These are phyloP conservation scores for Litocranius walleri DNA, from an alignment of 2,113 vertebrate species.

Conservation along the genomic window DNA sequence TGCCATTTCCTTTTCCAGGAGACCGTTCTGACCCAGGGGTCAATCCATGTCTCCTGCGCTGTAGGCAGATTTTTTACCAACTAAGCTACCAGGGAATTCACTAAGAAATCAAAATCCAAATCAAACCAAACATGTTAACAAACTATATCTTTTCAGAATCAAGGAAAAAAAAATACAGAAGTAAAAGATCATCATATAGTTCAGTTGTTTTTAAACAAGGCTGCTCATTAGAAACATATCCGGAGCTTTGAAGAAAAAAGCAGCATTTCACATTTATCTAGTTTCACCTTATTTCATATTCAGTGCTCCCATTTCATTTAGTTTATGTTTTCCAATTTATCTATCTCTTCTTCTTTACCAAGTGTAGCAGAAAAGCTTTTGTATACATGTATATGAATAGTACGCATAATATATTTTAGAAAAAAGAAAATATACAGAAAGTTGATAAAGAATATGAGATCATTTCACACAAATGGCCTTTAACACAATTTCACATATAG, in stretches of 20 bases:
- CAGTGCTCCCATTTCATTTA: background rate
- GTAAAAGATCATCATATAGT: background rate
- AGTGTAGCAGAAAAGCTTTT: background rate
- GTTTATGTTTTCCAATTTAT: background rate
- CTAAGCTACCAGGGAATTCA: background rate
- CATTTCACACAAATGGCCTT: background rate
- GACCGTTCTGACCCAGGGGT: background rate
- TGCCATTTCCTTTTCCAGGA: background rate
- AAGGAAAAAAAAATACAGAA: background rate
- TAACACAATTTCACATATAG: background rate
- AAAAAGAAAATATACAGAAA: background rate
- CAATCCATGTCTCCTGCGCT: rapidly evolving
- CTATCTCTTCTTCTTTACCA: background rate
- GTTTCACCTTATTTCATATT: background rate
- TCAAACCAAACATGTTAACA: background rate
- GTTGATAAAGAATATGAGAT: background rate
- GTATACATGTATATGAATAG: background rate
- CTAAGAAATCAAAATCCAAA: background rate
- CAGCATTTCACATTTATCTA: background rate
- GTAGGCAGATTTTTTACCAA: background rate
- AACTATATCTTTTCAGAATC: background rate
- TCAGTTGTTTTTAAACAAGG: background rate
- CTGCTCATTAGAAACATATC: background rate
- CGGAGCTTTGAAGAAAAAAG: background rate
- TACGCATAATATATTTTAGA: background rate